Conservation (phyloP, 2,888 invertebrate genomes). For the Allophyes oxyacanthae region DNA sequence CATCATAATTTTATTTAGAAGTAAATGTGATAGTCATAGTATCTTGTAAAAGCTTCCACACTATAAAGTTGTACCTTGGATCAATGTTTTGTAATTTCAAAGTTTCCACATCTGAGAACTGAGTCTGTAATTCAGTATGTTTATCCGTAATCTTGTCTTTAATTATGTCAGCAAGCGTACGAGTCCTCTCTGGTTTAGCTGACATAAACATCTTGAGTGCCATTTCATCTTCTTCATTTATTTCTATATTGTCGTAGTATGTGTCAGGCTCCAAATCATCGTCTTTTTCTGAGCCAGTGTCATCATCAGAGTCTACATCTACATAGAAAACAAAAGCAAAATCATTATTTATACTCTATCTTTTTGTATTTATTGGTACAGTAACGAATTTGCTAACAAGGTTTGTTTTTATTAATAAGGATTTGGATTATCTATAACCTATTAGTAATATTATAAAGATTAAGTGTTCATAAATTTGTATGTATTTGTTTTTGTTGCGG, state of each 20-base stretch:
- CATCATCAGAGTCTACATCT: constrained; percentile 80
- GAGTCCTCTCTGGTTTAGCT: constrained; percentile 84
- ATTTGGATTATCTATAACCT: no score
- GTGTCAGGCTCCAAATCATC: constrained; percentile 89
- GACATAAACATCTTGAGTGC: constrained; percentile 94
- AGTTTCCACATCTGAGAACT: constrained; percentile 94
- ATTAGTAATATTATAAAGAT: no score
- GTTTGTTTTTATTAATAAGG: no score
- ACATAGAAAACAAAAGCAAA: constrained; percentile 5
- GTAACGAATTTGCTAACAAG: no score
- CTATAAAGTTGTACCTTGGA: constrained; percentile 86
- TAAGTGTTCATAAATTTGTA: no score
- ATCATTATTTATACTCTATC: background rate
- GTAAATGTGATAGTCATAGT: no score
- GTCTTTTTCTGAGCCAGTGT: constrained; percentile 87
- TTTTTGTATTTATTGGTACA: no score
- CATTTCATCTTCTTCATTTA: constrained; percentile 96
- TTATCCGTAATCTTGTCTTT: constrained; percentile 98
- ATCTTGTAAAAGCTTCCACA: no score
- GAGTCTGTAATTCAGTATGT: constrained; percentile 95
- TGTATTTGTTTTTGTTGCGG: no score
- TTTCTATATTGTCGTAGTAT: constrained; percentile 92
- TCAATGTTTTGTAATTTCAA: constrained; percentile 95
- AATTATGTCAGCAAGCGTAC: constrained; percentile 96
- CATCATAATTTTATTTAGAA: no score